Evolutionary conservation across 1,140 invertebrate species (phyloP), one percentile per base, ranked within the genome.

Genomic region (Zaprionus capensis): DNA sequence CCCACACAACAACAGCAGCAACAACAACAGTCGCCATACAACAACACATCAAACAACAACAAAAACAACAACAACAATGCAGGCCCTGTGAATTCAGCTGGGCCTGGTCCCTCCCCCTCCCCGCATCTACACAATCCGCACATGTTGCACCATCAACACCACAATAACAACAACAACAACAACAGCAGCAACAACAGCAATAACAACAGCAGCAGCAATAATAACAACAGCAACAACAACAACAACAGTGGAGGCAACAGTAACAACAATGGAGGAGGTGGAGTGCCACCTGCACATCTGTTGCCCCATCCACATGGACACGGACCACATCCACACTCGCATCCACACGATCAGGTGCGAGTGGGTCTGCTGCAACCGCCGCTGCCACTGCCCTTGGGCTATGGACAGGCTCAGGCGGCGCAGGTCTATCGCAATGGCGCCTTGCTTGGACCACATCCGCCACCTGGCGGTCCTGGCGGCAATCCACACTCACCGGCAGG

Each of bases 311-410:
- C 72, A 51, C 70, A 69, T 22, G 17, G 34, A 11, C 71, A 72
- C 24, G 31, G 44, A 31, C 28, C 46, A 17, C 49, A 55, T 34
- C 53, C 59, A 34, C 68, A 71, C 41, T 14, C 31, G 22, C 59
- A 71, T 57, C 67, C 67, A 12, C 73, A 90, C 44, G 86, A 90
- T 31, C 86, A 80, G 67, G 81, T 88, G 70, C 81, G 84, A 1
- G 76, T 81, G 20, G 91, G 91, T 9, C 67, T 92, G 55, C 49
- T 88, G 34, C 85, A 88, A 53, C 81, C 81, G 11, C 85, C 83
- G 26, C 1, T 78, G 28, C 56, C 65, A 1, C 20, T 71, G 49
- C 73, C 71, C 11, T 15, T 81, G 49, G 51, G 62, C 1, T 90
- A 81, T 55, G 71, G 65, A 7, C 53, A 66, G 17, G 46, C 69